Evolutionary conservation across 2,888 invertebrate species (phyloP).

Genomic region (Furcula furcula): DNA sequence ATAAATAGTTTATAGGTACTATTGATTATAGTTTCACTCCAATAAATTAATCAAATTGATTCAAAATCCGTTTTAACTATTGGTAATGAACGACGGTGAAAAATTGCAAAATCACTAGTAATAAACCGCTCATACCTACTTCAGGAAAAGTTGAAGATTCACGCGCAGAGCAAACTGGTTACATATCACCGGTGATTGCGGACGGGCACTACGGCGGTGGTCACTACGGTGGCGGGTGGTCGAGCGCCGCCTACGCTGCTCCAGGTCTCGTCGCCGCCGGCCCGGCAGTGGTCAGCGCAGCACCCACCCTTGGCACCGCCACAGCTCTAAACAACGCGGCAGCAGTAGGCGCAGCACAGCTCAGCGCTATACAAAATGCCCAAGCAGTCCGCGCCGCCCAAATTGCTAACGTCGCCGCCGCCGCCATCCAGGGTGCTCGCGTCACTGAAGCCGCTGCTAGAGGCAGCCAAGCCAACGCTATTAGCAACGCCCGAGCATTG

Average conservation of each 20-base stretch:
- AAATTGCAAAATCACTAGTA: too few relatives aligned
- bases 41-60: too few relatives aligned
- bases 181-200: conserved; percentile 30
- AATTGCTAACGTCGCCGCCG: conserved; percentile 68
- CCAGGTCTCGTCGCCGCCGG: conserved; percentile 28
- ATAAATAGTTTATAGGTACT: too few relatives aligned
- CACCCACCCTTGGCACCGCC: conserved; percentile 44
- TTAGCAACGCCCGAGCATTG: conserved; percentile 68
- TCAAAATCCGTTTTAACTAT: too few relatives aligned
- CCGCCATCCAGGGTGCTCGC: conserved; percentile 71
- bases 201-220: conserved; percentile 21
- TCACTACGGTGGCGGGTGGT: conserved; percentile 23
- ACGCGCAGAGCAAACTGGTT: conserved; percentile 44
- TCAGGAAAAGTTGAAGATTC: conserved; percentile 47
- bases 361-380: conserved; percentile 72
- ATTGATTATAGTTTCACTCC: too few relatives aligned
- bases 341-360: conserved; percentile 67
- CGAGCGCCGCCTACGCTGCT: conserved; percentile 17
- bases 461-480: conserved; percentile 64
- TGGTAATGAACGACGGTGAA: too few relatives aligned
- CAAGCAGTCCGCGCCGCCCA: conserved; percentile 69
- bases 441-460: conserved; percentile 67
- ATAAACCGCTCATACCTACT: too few relatives aligned
- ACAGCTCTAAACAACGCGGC: conserved; percentile 66
- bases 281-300: conserved; percentile 25